A percentile compares a stretch with the other conserved stretches of the same genome.
These are phyloP conservation scores for Pediacus dermestoides DNA, from an alignment of 2,888 invertebrate species.

Conservation along the genomic window DNA sequence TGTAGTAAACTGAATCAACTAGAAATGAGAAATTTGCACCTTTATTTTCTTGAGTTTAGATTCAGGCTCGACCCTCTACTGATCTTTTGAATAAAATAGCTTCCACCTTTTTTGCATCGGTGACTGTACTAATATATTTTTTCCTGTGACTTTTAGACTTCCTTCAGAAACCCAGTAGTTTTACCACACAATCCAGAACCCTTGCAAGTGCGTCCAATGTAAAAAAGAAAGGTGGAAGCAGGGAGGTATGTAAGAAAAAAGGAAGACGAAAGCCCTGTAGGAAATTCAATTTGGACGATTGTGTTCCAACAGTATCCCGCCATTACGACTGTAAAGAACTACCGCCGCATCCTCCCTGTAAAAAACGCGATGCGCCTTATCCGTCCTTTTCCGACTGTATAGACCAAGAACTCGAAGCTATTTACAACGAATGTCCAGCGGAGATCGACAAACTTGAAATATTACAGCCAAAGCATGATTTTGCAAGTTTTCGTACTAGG, in stretches of 20 bases:
- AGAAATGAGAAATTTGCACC: too few species aligned
- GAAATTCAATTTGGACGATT: conserved; percentile 4
- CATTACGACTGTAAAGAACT: background rate
- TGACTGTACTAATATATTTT: too few species aligned
- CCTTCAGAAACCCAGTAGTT: too few species aligned
- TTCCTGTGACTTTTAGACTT: too few species aligned
- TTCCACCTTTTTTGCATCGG: too few species aligned
- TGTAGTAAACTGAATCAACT: too few species aligned
- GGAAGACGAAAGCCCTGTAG: background rate
- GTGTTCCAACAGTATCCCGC: conserved; percentile 10
- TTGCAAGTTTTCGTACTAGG: too few species aligned
- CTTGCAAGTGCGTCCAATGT: background rate
- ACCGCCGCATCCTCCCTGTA: background rate
- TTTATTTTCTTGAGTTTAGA: too few species aligned
- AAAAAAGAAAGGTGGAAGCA: too few species aligned
- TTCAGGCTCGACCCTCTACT: too few species aligned
- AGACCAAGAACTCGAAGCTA: conserved; percentile 26
- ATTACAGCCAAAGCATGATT: conserved; percentile 32
- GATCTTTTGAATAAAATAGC: too few species aligned
- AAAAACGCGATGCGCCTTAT: conserved; percentile 23
- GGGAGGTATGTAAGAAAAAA: too few species aligned
- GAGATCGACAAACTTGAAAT: conserved; percentile 15
- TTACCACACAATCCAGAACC: background rate
- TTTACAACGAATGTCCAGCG: conserved; percentile 31
- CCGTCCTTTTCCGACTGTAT: conserved; percentile 32